Base-by-base conservation (phyloP, 30 jellyfish, hydroid and myxozoan species). In the Aurelia sp. region DNA sequence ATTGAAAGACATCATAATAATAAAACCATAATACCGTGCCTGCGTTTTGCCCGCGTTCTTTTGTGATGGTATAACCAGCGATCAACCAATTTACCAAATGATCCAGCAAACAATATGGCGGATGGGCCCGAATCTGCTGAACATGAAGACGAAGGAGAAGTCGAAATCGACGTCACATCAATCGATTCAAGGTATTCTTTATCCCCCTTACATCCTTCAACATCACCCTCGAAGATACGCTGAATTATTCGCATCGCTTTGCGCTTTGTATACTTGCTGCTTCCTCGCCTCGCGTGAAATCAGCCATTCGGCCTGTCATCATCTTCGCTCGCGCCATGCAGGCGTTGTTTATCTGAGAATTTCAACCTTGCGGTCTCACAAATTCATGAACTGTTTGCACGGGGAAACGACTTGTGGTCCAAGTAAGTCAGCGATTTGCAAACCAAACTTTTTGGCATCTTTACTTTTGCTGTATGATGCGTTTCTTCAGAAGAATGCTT, bases 71-170 rank as follows among this genome's bases (percentile, higher is more conserved):
- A 79, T 79, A 79, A 79, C 80, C 78, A 44, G 71, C 72, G 89
- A 79, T 79, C 89, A 63, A 79, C 80, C 89, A 79, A 79, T 79
- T 79, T 79, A 83, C 86, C 92, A 83, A 83, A 68, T 83, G 86
- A 68, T 71, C 92, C 92, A 71, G 86, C 92, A 68, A 66, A 71
- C 92, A 83, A 83, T 33, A 83, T 83, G 92, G 92, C 92, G 92
- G 92, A 83, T 69, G 92, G 72, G 83, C 86, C 84, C 85, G 92
- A 71, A 59, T 72, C 92, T 58, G 80, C 85, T 71, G 92, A 71
- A 69, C 92, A 69, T 50, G 85, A 75, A 52, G 92, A 83, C 50
- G 92, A 83, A 24, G 92, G 85, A 53, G 92, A 83, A 63, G 68
- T 71, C 50, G 92, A 83, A 19, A 58, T 83, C 27, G 92, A 83